phyloP scores from a whole-genome alignment of 2,888 invertebrate species.

The Bombyx huttoni region DNA sequence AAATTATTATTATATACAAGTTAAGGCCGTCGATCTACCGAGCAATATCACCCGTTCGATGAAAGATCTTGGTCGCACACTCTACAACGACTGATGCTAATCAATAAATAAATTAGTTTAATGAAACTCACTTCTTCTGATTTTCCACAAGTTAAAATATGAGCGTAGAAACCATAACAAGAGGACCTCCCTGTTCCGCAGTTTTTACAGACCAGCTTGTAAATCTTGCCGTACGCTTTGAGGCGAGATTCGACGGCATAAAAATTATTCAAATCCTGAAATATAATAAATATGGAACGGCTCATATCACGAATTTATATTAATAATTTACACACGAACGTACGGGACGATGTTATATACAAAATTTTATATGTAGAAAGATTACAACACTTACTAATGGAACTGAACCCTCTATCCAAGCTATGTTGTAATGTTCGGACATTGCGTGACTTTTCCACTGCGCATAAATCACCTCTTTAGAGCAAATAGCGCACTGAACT shows the following conservation, averaged over 20 bases:
- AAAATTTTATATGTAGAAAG: background rate
- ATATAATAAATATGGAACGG: constrained; percentile 5
- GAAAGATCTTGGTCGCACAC: no score
- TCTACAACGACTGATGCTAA: no score
- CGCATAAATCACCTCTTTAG: constrained; percentile 15
- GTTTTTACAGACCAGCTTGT: constrained; percentile 64
- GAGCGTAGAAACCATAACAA: constrained; percentile 73
- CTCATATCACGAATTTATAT: no score
- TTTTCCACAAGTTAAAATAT: constrained; percentile 74
- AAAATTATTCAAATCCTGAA: constrained; percentile 68
- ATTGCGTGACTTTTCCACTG: constrained; percentile 36
- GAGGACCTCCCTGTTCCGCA: constrained; percentile 68
- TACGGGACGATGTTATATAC: no score
- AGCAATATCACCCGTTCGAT: no score
- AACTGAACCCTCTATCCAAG: constrained; percentile 35
- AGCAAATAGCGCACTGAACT: constrained; percentile 34
- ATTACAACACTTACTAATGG: constrained; percentile 34
- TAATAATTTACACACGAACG: no score
- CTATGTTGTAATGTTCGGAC: constrained; percentile 40
- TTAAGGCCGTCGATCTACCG: no score
- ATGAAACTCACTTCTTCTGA: constrained; percentile 50
- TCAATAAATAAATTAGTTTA: background rate
- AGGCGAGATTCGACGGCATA: constrained; percentile 55
- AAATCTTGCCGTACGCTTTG: constrained; percentile 42
- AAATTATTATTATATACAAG: no score